Evolutionary conservation across 1,140 invertebrate genomes (phyloP).

Genomic region (Drosophila chauvacae): DNA sequence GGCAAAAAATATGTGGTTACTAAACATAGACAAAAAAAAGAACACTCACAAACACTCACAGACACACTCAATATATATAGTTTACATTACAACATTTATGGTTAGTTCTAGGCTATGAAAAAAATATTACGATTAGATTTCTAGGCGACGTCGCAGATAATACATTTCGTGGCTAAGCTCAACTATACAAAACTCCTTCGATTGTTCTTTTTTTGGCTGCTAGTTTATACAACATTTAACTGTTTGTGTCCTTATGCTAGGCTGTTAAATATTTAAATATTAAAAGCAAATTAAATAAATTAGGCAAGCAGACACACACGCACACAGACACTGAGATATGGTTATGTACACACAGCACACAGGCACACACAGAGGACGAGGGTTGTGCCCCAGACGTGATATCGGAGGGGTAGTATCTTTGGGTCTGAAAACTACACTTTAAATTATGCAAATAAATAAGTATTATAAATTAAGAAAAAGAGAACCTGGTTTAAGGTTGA

Average conservation of each 20-base stretch:
- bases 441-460: neutral
- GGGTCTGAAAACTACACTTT: neutral
- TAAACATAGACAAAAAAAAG: slow-evolving; percentile 45
- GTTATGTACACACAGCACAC: slow-evolving; percentile 22
- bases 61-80: neutral
- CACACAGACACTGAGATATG: slow-evolving; percentile 19
- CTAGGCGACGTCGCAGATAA: slow-evolving; percentile 42
- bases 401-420: neutral
- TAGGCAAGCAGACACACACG: slow-evolving; percentile 26
- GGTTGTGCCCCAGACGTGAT: neutral
- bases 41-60: neutral
- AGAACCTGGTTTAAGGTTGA: too few species aligned
- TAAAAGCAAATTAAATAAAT: slow-evolving; percentile 68
- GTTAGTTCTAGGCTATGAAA: slow-evolving; percentile 23
- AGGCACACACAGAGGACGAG: neutral
- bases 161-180: slow-evolving; percentile 67
- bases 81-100: slow-evolving; percentile 38
- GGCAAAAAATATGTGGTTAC: slow-evolving; percentile 64
- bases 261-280: slow-evolving; percentile 51
- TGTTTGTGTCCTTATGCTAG: slow-evolving; percentile 22
- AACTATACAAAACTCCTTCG: slow-evolving; percentile 36
- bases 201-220: slow-evolving; percentile 64
- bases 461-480: neutral
- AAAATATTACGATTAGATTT: slow-evolving; percentile 30
- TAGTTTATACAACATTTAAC: slow-evolving; percentile 78